phyloP scores from a whole-genome alignment of 2,888 invertebrate genomes.

The Syrphus vitripennis region DNA sequence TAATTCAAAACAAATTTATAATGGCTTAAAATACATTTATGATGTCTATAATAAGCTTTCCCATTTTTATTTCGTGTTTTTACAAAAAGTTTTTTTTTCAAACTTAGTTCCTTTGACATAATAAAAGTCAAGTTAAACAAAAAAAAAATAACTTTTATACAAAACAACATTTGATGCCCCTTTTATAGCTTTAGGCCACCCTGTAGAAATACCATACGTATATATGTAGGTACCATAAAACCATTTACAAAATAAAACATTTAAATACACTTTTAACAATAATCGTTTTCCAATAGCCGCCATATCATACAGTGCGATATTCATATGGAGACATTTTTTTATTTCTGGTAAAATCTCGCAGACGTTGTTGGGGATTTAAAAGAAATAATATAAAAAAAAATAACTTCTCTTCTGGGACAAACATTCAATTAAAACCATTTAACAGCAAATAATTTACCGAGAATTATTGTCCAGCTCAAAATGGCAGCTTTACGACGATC shows the following conservation, averaged over 20 bases:
- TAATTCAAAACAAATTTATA: slow-evolving; percentile 6
- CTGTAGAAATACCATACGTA: slow-evolving; percentile 20
- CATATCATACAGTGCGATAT: slow-evolving; percentile 19
- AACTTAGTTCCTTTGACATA: slow-evolving; percentile 31
- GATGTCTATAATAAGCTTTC: background rate
- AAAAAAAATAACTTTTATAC: background rate
- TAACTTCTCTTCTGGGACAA: slow-evolving; percentile 47
- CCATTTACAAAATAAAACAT: slow-evolving; percentile 48
- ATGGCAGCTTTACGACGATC: slow-evolving; percentile 68
- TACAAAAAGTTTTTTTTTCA: background rate
- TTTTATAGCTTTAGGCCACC: slow-evolving; percentile 56
- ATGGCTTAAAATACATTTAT: background rate
- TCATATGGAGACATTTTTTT: slow-evolving; percentile 32
- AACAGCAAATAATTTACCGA: slow-evolving; percentile 70
- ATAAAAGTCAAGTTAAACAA: slow-evolving; percentile 22
- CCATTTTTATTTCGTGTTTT: slow-evolving; percentile 5
- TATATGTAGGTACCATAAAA: background rate
- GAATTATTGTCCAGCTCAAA: slow-evolving; percentile 67
- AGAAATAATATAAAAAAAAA: background rate
- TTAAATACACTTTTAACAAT: slow-evolving; percentile 38
- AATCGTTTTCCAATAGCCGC: slow-evolving; percentile 26
- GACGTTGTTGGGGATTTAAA: background rate
- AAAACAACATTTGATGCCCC: slow-evolving; percentile 6
- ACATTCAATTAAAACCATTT: slow-evolving; percentile 71
- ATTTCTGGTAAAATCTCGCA: background rate